A percentile compares a stretch with the other conserved stretches of the same genome.
Evolutionary conservation across 2,888 invertebrate species (phyloP).

Genomic region (Tetragnatha montana): DNA sequence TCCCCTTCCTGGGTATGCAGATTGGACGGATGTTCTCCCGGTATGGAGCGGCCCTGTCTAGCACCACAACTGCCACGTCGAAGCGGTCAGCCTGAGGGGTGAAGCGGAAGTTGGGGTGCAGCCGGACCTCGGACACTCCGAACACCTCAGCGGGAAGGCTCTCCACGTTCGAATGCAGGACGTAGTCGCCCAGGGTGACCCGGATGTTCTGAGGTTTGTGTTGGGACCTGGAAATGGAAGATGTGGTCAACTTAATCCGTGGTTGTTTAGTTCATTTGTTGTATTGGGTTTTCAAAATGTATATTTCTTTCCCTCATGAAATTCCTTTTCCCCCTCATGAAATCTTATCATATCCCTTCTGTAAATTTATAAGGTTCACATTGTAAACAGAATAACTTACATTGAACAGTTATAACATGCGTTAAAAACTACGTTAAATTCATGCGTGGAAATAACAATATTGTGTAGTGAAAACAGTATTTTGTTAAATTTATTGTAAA

Average conservation of each 20-base stretch:
- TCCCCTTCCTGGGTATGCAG: slow-evolving; percentile 91
- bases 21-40: slow-evolving; percentile 86
- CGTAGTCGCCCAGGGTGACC: slow-evolving; percentile 93
- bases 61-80: slow-evolving; percentile 88
- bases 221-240: slow-evolving; percentile 72
- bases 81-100: slow-evolving; percentile 90
- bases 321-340: no score
- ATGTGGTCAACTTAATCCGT: neutral
- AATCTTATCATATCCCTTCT: no score
- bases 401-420: no score
- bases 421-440: no score
- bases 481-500: no score
- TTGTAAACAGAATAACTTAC: no score
- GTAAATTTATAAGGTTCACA: no score
- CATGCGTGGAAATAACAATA: no score
- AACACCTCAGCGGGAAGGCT: slow-evolving; percentile 93
- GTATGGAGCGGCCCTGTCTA: slow-evolving; percentile 89
- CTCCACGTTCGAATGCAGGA: slow-evolving; percentile 94
- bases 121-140: slow-evolving; percentile 91
- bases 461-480: no score
- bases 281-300: no score
- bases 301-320: no score
- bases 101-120: slow-evolving; percentile 94
- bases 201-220: slow-evolving; percentile 87
- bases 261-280: no score